Conservation (phyloP, 2,888 invertebrate genomes). For the Silvanus unidentatus region DNA sequence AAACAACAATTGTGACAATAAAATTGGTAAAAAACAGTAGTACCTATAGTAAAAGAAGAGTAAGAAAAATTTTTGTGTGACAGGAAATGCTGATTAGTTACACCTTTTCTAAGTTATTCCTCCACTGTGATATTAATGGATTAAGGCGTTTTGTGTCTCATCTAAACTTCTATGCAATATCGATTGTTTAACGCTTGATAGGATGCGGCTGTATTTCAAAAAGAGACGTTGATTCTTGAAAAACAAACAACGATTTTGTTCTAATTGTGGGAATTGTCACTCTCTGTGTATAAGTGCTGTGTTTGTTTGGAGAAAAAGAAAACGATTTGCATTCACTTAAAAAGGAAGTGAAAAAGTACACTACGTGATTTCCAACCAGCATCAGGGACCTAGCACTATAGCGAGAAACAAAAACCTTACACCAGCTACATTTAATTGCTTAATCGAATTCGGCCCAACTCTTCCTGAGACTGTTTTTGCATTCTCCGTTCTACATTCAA, state of each 20-base stretch:
- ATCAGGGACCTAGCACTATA: slow-evolving; percentile 11
- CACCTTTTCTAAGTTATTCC: slow-evolving; percentile 13
- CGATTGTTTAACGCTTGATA: slow-evolving; percentile 21
- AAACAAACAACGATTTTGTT: slow-evolving; percentile 20
- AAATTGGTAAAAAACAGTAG: slow-evolving; percentile 12
- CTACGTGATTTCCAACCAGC: slow-evolving; percentile 21
- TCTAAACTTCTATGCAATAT: slow-evolving; percentile 11
- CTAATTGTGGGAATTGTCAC: slow-evolving; percentile 25
- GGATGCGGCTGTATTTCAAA: slow-evolving; percentile 15
- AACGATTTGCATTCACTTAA: slow-evolving; percentile 20
- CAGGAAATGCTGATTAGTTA: slow-evolving; percentile 22
- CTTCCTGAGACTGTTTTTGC: slow-evolving; percentile 19
- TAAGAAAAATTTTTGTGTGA: slow-evolving; percentile 12
- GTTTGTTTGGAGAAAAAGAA: slow-evolving; percentile 8
- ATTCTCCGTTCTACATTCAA: too few relatives aligned
- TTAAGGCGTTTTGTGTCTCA: slow-evolving; percentile 1
- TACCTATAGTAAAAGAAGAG: slow-evolving; percentile 12
- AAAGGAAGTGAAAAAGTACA: slow-evolving; percentile 22
- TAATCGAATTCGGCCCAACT: slow-evolving; percentile 23
- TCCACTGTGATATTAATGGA: slow-evolving; percentile 11
- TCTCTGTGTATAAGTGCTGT: slow-evolving; percentile 6
- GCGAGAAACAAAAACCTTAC: slow-evolving; percentile 9
- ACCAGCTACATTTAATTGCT: slow-evolving; percentile 19
- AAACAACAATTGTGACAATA: slow-evolving; percentile 1
- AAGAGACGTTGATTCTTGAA: slow-evolving; percentile 11